Conservation (phyloP, 2,888 invertebrate species). For the Zeuzera pyrina region DNA sequence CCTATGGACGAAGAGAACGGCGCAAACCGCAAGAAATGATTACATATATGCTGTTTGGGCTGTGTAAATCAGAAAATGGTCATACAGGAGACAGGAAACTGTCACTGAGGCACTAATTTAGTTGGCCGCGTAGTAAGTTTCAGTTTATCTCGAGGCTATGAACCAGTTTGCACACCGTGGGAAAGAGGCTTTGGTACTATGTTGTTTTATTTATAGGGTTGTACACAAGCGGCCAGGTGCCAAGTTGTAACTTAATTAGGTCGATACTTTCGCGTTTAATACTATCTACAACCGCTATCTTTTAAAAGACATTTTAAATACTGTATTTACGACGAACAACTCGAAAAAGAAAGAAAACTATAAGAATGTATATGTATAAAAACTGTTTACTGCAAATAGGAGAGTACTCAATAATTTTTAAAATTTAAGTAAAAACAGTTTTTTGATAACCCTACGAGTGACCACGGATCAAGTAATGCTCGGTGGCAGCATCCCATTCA, state of each 20-base stretch:
- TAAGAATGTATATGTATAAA: too few relatives aligned
- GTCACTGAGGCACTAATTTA: slow-evolving; percentile 64
- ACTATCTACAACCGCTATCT: too few relatives aligned
- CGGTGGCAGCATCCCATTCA: slow-evolving; percentile 59
- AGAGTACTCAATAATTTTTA: background rate
- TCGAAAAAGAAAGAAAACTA: too few relatives aligned
- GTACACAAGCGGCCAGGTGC: slow-evolving; percentile 19
- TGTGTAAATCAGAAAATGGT: slow-evolving; percentile 31
- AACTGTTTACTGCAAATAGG: background rate
- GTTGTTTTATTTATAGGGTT: slow-evolving; percentile 58
- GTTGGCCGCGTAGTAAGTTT: slow-evolving; percentile 52
- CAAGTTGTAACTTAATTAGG: slow-evolving; percentile 20
- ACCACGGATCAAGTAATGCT: slow-evolving; percentile 30
- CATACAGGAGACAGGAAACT: slow-evolving; percentile 55
- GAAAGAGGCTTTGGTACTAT: slow-evolving; percentile 57
- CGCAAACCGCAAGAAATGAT: slow-evolving; percentile 6
- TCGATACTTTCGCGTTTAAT: slow-evolving; percentile 29
- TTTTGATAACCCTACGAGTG: slow-evolving; percentile 45
- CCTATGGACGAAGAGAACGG: background rate
- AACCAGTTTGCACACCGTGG: slow-evolving; percentile 69
- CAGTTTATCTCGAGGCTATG: slow-evolving; percentile 54
- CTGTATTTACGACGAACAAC: too few relatives aligned
- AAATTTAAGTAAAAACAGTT: background rate
- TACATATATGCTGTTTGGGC: slow-evolving; percentile 16
- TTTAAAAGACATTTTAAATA: too few relatives aligned